Percentiles rank a stretch among this genome's conserved stretches.
phyloP scores from a whole-genome alignment of 1,140 invertebrate species.

The Calephelis nemesis region DNA sequence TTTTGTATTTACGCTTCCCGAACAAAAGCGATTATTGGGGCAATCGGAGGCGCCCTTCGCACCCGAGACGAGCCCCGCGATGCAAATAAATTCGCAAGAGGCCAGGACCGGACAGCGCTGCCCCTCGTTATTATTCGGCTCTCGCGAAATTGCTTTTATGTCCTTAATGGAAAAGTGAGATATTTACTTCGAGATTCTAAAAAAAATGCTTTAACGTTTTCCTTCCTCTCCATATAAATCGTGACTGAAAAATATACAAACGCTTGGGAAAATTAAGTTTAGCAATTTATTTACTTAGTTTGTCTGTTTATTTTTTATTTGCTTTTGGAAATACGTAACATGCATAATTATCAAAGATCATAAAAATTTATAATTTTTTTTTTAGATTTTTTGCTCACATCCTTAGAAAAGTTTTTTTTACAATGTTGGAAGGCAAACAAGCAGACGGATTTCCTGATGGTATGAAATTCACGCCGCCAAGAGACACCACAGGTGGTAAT shows the following conservation, averaged over 20 bases:
- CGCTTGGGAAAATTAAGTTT: constrained; percentile 14
- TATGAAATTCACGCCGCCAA: too few species aligned
- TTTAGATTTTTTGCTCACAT: too few species aligned
- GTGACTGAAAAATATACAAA: constrained; percentile 42
- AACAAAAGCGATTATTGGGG: constrained; percentile 73
- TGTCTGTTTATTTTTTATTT: not conserved
- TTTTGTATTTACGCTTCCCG: constrained; percentile 24
- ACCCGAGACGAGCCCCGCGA: constrained; percentile 63
- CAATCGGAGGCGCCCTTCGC: constrained; percentile 63
- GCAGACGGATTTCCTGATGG: too few species aligned
- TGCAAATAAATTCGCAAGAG: constrained; percentile 74
- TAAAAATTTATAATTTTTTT: too few species aligned
- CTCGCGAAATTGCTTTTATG: constrained; percentile 76
- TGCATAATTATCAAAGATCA: too few species aligned
- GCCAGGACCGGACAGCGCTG: constrained; percentile 68
- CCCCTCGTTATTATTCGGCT: constrained; percentile 76
- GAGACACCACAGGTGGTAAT: too few species aligned
- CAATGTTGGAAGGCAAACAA: too few species aligned
- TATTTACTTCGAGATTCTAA: constrained; percentile 72
- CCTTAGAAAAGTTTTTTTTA: too few species aligned
- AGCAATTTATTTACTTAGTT: constrained; percentile 1
- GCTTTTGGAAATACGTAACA: too few species aligned
- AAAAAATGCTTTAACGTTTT: constrained; percentile 63
- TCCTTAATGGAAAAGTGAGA: constrained; percentile 77
- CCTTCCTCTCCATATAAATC: constrained; percentile 49